These are phyloP conservation scores for Beaufortia kweichowensis DNA, from an alignment of 2,113 vertebrate species.

Conservation along the genomic window DNA sequence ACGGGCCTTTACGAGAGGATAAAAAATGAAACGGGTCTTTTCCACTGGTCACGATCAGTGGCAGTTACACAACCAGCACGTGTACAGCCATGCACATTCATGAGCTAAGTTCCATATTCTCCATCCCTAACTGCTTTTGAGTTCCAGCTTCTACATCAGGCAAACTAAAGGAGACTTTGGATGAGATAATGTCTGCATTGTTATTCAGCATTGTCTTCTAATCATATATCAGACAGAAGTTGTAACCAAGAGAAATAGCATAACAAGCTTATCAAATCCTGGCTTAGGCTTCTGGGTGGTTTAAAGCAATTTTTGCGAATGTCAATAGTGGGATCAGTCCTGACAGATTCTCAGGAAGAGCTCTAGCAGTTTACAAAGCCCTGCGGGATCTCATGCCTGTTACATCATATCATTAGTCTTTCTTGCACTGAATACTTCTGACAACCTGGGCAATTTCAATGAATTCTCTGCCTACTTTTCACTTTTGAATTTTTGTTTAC, in stretches of 20 bases:
- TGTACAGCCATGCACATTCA: constrained; percentile 25
- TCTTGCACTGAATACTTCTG: too few species aligned
- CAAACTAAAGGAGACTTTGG: background rate
- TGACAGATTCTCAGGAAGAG: background rate
- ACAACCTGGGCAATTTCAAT: too few species aligned
- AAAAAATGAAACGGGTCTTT: constrained; percentile 1
- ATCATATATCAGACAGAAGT: background rate
- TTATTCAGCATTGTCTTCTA: background rate
- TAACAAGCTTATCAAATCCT: background rate
- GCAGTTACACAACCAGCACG: constrained; percentile 32
- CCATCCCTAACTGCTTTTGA: background rate
- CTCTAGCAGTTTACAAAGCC: background rate
- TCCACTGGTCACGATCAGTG: background rate
- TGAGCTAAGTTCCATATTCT: background rate
- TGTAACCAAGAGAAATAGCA: constrained; percentile 6
- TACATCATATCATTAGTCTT: background rate
- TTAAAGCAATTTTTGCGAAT: background rate
- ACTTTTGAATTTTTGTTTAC: background rate
- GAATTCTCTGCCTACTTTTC: too few species aligned
- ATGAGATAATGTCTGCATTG: background rate
- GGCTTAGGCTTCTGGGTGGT: background rate
- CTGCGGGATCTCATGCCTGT: background rate
- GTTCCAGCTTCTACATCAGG: background rate
- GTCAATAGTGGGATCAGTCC: background rate
- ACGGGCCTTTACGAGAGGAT: background rate